Evolutionary conservation across 2,797 vertebrate genomes (phyloP), one percentile per base, ranked within the genome.

Genomic region (Coreius guichenoti): DNA sequence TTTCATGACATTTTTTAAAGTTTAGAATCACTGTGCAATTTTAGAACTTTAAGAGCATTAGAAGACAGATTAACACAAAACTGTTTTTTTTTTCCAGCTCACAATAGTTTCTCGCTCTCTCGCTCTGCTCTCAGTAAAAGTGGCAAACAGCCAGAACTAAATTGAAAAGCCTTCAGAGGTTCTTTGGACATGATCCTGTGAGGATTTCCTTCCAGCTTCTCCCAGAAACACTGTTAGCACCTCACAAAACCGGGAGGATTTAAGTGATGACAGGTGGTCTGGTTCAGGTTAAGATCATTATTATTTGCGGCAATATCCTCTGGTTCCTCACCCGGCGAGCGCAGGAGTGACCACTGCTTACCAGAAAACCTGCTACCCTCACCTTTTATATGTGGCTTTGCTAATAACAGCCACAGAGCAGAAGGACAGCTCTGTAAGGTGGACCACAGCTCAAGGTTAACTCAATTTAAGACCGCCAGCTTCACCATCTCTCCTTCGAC

Each of bases 371-470:
- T 26, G 51, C 49, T 51, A 81, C 8, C 79, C 8, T 81, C 49
- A 70, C 23, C 36, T 72, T 82, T 21, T 82, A 58, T 45, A 58
- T 72, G 17, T 31, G 1, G 39, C 58, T 65, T 79, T 47, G 58
- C 77, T 67, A 67, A 80, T 69, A 54, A 81, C 33, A 63, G 49
- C 47, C 9, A 9, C 49, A 9, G 7, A 54, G 73, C 21, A 56
- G 67, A 70, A 76, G 5, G 1, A 43, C 69, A 14, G 80, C 36
- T 72, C 63, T 80, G 67, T 21, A 19, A 75, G 26, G 21, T 23
- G 47, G 45, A 51, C 58, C 81, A 63, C 43, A 83, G 81, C 29
- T 51, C 56, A 61, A 61, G 80, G 69, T 82, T 75, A 83, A 83
- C 58, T 67, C 43, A 13, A 75, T 75, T 82, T 83, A 75, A 65